These are phyloP conservation scores for Aethes cnicana DNA, from an alignment of 2,888 invertebrate genomes.

Conservation along the genomic window DNA sequence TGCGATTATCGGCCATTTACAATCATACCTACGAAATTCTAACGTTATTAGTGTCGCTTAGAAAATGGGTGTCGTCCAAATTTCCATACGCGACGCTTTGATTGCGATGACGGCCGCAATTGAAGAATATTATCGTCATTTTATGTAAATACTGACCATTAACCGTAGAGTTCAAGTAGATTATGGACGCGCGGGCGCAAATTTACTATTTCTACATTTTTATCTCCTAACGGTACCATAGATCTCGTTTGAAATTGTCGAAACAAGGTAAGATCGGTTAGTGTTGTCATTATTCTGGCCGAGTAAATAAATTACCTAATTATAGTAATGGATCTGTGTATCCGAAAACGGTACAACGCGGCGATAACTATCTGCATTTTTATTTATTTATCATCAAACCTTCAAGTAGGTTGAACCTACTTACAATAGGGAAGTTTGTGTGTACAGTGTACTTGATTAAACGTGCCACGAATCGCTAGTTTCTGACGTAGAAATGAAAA, in stretches of 20 bases:
- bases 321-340: slow-evolving; percentile 29
- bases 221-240: slow-evolving; percentile 52
- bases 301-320: slow-evolving; percentile 30
- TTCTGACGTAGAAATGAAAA: too few species aligned
- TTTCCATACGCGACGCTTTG: slow-evolving; percentile 54
- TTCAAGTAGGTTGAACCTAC: too few species aligned
- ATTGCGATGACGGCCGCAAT: slow-evolving; percentile 61
- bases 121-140: slow-evolving; percentile 66
- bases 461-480: too few species aligned
- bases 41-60: slow-evolving; percentile 31
- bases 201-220: slow-evolving; percentile 53
- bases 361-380: slow-evolving; percentile 19
- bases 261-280: slow-evolving; percentile 30
- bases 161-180: slow-evolving; percentile 37
- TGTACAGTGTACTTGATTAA: too few species aligned
- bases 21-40: slow-evolving; percentile 13
- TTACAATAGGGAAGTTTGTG: too few species aligned
- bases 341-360: slow-evolving; percentile 16
- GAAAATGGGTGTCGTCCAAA: slow-evolving; percentile 46
- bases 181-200: slow-evolving; percentile 60
- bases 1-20: slow-evolving; percentile 6
- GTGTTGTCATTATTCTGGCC: slow-evolving; percentile 20
- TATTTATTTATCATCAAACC: slow-evolving; percentile 5
- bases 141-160: slow-evolving; percentile 65
- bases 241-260: slow-evolving; percentile 42